A percentile compares a stretch with the other conserved stretches of the same genome.
Evolutionary conservation across 2,797 vertebrate species (phyloP).

Genomic region (Capromys pilorides): DNA sequence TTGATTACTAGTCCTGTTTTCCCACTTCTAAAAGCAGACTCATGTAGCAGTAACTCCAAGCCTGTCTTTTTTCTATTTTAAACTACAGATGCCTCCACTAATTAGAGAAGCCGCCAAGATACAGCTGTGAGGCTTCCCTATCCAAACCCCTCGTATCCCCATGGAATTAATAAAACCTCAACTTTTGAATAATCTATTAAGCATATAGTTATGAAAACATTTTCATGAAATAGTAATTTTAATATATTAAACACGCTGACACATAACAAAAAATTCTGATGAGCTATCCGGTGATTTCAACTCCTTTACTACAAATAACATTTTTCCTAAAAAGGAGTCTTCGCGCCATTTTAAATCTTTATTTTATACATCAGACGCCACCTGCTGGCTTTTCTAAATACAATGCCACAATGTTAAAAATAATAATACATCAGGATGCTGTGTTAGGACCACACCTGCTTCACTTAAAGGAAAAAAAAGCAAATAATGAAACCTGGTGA

Average conservation of each 20-base stretch:
- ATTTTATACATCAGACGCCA: constrained; percentile 67
- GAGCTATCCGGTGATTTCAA: not conserved
- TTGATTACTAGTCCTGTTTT: not conserved
- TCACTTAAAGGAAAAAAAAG: constrained; percentile 36
- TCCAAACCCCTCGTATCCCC: constrained; percentile 13
- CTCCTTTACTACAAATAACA: not conserved
- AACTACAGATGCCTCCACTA: not conserved
- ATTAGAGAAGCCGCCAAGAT: not conserved
- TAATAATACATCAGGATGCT: not conserved
- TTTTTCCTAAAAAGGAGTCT: constrained; percentile 40
- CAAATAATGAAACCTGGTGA: constrained; percentile 65
- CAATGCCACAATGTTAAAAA: not conserved
- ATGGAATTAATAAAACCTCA: constrained; percentile 45
- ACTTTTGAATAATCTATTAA: constrained; percentile 45
- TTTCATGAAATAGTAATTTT: not conserved
- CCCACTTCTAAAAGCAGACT: not conserved
- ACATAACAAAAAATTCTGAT: not conserved
- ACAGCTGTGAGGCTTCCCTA: not conserved
- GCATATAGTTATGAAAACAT: not conserved
- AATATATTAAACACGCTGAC: constrained; percentile 31
- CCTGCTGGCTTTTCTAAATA: constrained; percentile 73
- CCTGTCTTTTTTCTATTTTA: not conserved
- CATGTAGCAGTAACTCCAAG: not conserved
- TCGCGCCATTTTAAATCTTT: not conserved
- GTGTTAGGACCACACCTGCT: not conserved